Percentiles rank a stretch among this genome's conserved stretches.
phyloP scores from a whole-genome alignment of 2,113 vertebrate species.

The Litocranius walleri region DNA sequence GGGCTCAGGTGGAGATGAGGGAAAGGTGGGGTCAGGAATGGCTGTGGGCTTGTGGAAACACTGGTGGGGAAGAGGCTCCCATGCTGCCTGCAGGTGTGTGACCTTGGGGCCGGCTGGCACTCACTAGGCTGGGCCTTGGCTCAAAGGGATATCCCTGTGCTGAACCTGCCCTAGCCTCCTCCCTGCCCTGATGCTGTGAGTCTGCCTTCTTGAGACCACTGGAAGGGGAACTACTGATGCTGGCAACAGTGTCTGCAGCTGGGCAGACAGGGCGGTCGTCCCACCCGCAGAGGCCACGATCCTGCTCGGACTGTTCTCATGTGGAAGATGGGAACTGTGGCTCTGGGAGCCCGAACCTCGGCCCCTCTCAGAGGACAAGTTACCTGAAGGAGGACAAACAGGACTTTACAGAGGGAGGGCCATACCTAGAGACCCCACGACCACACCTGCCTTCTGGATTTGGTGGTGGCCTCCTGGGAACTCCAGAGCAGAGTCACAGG shows the following conservation, averaged over 20 bases:
- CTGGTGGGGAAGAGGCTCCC: not conserved
- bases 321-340: not conserved
- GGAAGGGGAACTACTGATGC: not conserved
- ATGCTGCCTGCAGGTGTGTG: accelerated
- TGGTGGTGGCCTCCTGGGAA: not conserved
- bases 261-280: accelerated
- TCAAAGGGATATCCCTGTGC: not conserved
- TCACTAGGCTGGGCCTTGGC: not conserved
- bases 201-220: not conserved
- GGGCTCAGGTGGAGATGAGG: not conserved
- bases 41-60: not conserved
- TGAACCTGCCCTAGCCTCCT: not conserved
- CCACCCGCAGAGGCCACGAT: not conserved
- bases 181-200: too few relatives aligned
- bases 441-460: not conserved
- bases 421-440: not conserved
- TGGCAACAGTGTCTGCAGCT: not conserved
- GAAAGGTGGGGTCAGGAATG: not conserved
- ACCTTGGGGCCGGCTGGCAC: not conserved
- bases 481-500: not conserved
- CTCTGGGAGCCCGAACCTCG: not conserved
- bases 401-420: not conserved
- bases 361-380: not conserved
- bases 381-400: not conserved
- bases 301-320: not conserved